Percentiles rank a stretch among this genome's conserved stretches.
These are phyloP conservation scores for Mylabris phalerata DNA, from an alignment of 1,140 invertebrate genomes.

Conservation along the genomic window DNA sequence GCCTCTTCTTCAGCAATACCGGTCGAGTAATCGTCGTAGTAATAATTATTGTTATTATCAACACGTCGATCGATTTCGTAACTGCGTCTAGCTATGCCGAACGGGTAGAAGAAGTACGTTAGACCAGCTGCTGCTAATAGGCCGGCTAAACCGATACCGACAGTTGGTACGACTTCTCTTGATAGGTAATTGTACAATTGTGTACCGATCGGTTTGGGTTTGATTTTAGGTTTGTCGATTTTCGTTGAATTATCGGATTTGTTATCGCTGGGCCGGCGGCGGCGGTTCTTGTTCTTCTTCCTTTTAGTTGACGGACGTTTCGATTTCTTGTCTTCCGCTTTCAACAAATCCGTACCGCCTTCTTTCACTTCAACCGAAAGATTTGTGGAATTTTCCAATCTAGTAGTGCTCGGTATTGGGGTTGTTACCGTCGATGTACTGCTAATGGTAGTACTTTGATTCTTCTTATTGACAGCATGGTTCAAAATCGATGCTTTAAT, in stretches of 20 bases:
- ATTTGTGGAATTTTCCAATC: conserved; percentile 17
- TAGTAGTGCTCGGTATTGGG: conserved; percentile 27
- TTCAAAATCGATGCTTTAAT: conserved; percentile 31
- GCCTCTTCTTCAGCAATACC: conserved; percentile 67
- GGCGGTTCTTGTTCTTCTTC: conserved; percentile 56
- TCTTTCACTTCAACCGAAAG: conserved; percentile 47
- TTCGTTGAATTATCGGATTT: conserved; percentile 47
- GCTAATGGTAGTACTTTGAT: conserved; percentile 29
- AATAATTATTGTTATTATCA: conserved; percentile 55
- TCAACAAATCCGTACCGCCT: conserved; percentile 49
- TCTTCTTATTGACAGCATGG: conserved; percentile 22
- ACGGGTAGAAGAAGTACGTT: conserved; percentile 69
- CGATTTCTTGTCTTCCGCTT: conserved; percentile 43
- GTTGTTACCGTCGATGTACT: conserved; percentile 22
- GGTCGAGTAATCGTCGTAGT: conserved; percentile 56
- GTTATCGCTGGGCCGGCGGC: conserved; percentile 47
- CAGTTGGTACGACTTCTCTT: conserved; percentile 70
- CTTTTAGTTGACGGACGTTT: conserved; percentile 43
- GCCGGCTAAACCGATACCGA: conserved; percentile 67
- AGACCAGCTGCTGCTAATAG: conserved; percentile 62
- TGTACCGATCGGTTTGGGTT: conserved; percentile 54
- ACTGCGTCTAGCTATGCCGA: conserved; percentile 58
- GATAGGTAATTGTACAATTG: conserved; percentile 72
- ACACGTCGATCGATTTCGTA: conserved; percentile 56
- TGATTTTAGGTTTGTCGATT: conserved; percentile 43